Conservation (phyloP, 2,888 invertebrate genomes). For the Eutolmus rufibarbis region DNA sequence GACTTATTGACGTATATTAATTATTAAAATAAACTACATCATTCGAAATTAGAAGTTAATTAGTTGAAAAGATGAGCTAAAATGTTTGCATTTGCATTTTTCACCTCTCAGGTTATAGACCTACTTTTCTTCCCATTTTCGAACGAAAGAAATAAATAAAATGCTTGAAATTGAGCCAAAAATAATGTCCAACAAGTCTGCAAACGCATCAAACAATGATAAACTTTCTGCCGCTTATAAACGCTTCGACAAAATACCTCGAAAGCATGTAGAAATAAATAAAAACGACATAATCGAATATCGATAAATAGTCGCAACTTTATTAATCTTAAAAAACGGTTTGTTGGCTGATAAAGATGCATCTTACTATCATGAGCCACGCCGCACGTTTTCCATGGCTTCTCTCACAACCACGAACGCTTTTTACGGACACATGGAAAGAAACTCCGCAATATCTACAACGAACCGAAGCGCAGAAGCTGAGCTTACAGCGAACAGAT, state of each 20-base stretch:
- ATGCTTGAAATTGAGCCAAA: neutral
- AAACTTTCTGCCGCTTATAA: neutral
- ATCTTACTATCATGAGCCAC: neutral
- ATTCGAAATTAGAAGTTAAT: neutral
- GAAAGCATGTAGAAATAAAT: neutral
- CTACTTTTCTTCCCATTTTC: neutral
- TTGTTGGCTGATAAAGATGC: neutral
- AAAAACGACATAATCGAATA: neutral
- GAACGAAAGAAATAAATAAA: neutral
- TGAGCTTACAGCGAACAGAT: constrained; percentile 28
- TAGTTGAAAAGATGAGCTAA: neutral
- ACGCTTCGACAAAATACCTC: neutral
- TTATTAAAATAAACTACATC: neutral
- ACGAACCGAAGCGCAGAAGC: constrained; percentile 44
- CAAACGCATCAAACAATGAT: neutral
- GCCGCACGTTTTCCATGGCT: constrained; percentile 3
- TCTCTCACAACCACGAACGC: constrained; percentile 22
- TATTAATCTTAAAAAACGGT: neutral
- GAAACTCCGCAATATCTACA: constrained; percentile 40
- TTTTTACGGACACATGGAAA: neutral
- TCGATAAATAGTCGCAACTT: neutral
- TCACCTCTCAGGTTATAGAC: neutral
- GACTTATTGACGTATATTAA: neutral
- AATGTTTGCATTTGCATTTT: neutral
- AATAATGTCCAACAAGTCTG: neutral